Evolutionary conservation across 2,113 vertebrate genomes (phyloP), one percentile per base, ranked within the genome.

Genomic region (Crotophaga sulcirostris): DNA sequence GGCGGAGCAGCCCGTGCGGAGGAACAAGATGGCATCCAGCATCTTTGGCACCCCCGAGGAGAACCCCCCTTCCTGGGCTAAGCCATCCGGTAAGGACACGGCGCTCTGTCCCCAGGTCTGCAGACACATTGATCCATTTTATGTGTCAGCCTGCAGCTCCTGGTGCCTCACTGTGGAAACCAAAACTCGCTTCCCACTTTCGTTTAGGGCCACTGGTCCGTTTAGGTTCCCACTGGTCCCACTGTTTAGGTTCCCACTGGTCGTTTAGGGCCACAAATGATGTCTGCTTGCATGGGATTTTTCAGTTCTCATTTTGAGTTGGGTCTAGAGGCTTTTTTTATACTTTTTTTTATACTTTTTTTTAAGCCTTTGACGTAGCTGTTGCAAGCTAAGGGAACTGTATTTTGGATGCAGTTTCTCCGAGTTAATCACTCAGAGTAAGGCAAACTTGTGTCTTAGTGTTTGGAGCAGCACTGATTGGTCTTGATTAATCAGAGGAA

Each of bases 1-100:
- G 31, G 80, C 98, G 97, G 98, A 98, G 63, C 92, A 98, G 25
- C 98, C 98, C 0, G 90, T 96, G 78, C 98, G 99, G 92, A 99
- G 98, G 98, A 98, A 99, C 97, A 99, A 99, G 95, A 99, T 99
- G 98, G 99, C 99, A 86, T 99, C 99, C 84, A 99, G 97, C 94
- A 99, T 99, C 97, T 99, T 99, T 72, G 99, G 98, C 56, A 98
- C 99, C 91, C 98, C 99, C 24, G 99, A 99, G 90, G 99, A 99
- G 88, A 98, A 98, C 44, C 98, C 98, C 28, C 98, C 97, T 34
- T 97, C 98, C 33, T 98, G 97, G 97, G 96, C 97, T 91, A 97
- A 97, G 64, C 85, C 98, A 3, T 92, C 97, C n/a, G 98, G 98
- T 98, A 58, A 58, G 67, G 18, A 20, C 1, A 0, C 11, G 5